Base-by-base conservation (phyloP, 23 tunicate species). In the Oikopleura vanhoeffeni region DNA sequence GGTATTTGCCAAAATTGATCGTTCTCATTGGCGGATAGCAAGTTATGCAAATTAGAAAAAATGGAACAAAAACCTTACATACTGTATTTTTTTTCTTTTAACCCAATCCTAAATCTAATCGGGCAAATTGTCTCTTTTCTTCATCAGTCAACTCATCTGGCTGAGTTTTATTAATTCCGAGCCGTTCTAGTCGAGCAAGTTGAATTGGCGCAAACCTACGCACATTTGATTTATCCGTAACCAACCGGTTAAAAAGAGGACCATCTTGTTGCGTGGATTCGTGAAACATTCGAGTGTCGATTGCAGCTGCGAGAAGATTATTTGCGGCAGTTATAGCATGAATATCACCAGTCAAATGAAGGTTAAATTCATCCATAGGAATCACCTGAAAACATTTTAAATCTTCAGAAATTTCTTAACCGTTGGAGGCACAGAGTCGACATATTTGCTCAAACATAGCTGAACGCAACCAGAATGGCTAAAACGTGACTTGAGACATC, bases 291-390 rank as follows among this genome's bases (percentile, higher is more conserved):
- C 99, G 49, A 8, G 99, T 95, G 84, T 95, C 99, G 64, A 95
- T 87, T 35, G 99, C 99, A 33, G 99, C 99, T 34, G 99, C 99
- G 3, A 95, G 85, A 32, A 95, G 88, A 49, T 95, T 95, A 87
- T 95, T 95, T 30, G 99, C 96, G 0, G 99, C 99, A 32, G 99
- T 95, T 84, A 95, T 95, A 2, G 99, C 99, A 57, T 95, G 99
- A 67, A 95, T 95, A 67, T 95, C 99, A 8, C 99, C 97, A 1
- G 99, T 95, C 39, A 95, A 75, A 84, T 95, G 99, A 36, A 95
- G 90, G 57, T 95, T 95, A 57, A 95, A 95, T 67, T 95, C 99
- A 67, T 95, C 96, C 99, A 95, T 95, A 40, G 99, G 99, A 84
- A 95, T 95, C 30, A 95, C 99, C 64, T 49, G 64, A 49, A 24